Base-by-base conservation (phyloP, 2,888 invertebrate genomes). In the Cheiracanthium punctorium region DNA sequence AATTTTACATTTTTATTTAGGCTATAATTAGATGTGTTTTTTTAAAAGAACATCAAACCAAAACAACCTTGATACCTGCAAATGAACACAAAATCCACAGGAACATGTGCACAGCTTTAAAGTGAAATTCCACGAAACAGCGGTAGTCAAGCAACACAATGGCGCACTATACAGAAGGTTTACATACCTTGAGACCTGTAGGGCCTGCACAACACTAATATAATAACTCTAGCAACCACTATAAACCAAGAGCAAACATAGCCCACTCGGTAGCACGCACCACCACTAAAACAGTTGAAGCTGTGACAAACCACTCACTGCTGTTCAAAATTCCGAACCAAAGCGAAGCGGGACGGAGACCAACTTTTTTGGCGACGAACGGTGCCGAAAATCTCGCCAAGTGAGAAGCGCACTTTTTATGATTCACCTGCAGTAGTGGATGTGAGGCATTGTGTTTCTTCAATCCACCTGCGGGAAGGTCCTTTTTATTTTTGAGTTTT, bases 371-470 rank as follows among this genome's bases (percentile, higher is more conserved):
- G 58, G 58, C 58, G 58, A 58, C 24, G 24, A 24, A 5, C 14
- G 14, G 17, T 48, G 17, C 43, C 2, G 43, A 24, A 58, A 58
- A 37, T 10, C 24, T 58, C 58, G 58, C 58, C 58, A 58, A 58
- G 58, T 58, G 58, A n/a, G n/a, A 58, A 58, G 24, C 2, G 17
- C 43, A 48, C 24, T 58, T 24, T n/a, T n/a, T 2, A 24, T 58
- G 24, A 58, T 58, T 58, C 58, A 58, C 58, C 58, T 58, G 58
- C 58, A 24, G 58, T 58, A 58, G 58, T 58, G 58, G 58, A 58
- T 24, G 24, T 20, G 58, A 58, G 58, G 58, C 58, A 58, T 58
- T 58, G 58, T 58, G 58, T 58, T 58, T 58, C n/a, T n/a, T n/a
- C 58, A 24, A 58, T 58, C 58, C 58, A 58, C 58, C 58, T 58